Evolutionary conservation across 30 jellyfish, hydroid and myxozoan genomes (phyloP).

Genomic region (Hydra vulgaris): DNA sequence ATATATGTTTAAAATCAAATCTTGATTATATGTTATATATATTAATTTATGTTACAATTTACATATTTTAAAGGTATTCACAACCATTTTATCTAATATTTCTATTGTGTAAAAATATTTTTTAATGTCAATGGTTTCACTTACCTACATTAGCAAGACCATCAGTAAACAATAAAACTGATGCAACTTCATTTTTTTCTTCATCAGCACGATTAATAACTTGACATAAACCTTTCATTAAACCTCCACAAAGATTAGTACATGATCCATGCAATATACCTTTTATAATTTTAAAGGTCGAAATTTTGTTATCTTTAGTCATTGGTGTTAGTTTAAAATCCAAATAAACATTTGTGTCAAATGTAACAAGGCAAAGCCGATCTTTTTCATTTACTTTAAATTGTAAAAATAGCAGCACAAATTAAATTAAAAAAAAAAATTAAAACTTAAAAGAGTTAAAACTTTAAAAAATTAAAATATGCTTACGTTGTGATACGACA

Average conservation of each 20-base stretch:
- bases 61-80: no score
- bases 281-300: slow-evolving; percentile 17
- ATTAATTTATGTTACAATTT: no score
- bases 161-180: slow-evolving; percentile 82
- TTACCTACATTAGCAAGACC: slow-evolving; percentile 78
- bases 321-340: slow-evolving; percentile 36
- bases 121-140: no score
- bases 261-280: slow-evolving; percentile 37
- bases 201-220: slow-evolving; percentile 37
- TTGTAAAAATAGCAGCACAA: not conserved
- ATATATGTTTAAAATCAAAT: no score
- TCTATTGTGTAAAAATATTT: no score
- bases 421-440: not conserved
- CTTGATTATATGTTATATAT: no score
- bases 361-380: slow-evolving; percentile 56
- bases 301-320: slow-evolving; percentile 38
- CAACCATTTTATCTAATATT: no score
- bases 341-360: slow-evolving; percentile 50
- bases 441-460: no score
- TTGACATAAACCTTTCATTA: slow-evolving; percentile 77
- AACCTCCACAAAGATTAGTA: slow-evolving; percentile 81
- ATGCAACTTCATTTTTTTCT: slow-evolving; percentile 64
- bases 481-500: slow-evolving; percentile 55
- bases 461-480: not conserved
- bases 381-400: slow-evolving; percentile 49